A percentile compares a stretch with the other conserved stretches of the same genome.
These are phyloP conservation scores for Macheiramphus alcinus DNA, from an alignment of 2,113 vertebrate species.

Conservation along the genomic window DNA sequence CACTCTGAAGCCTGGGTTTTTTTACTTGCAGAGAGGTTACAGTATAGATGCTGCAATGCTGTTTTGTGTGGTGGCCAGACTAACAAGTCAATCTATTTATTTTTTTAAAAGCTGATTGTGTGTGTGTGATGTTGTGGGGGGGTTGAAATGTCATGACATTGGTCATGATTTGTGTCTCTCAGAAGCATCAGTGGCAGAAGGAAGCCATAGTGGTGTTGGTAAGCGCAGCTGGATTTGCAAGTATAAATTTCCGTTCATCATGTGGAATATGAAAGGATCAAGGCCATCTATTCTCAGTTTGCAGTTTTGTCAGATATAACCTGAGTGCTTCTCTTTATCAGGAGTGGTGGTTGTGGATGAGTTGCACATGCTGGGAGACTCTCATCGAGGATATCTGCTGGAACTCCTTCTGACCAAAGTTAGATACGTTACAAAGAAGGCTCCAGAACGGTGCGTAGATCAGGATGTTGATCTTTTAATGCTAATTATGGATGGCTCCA, in stretches of 20 bases:
- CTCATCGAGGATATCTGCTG: constrained; percentile 90
- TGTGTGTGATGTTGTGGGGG: neutral
- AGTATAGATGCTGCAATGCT: neutral
- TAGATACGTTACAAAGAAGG: constrained; percentile 83
- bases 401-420: constrained; percentile 95
- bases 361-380: constrained; percentile 94
- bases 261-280: neutral
- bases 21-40: neutral
- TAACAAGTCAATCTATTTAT: neutral
- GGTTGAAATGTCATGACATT: neutral
- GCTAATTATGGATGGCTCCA: neutral
- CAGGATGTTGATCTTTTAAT: neutral
- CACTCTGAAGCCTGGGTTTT: neutral
- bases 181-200: neutral
- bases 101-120: neutral
- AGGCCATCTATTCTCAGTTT: neutral
- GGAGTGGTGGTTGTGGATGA: constrained; percentile 96
- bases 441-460: constrained; percentile 70
- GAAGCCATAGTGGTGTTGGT: neutral
- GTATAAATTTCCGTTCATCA: neutral
- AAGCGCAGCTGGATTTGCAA: neutral
- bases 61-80: neutral
- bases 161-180: neutral
- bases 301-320: neutral
- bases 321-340: constrained; percentile 52